Conservation (phyloP, 2,113 vertebrate genomes). For the Xyliphius kryptos region DNA sequence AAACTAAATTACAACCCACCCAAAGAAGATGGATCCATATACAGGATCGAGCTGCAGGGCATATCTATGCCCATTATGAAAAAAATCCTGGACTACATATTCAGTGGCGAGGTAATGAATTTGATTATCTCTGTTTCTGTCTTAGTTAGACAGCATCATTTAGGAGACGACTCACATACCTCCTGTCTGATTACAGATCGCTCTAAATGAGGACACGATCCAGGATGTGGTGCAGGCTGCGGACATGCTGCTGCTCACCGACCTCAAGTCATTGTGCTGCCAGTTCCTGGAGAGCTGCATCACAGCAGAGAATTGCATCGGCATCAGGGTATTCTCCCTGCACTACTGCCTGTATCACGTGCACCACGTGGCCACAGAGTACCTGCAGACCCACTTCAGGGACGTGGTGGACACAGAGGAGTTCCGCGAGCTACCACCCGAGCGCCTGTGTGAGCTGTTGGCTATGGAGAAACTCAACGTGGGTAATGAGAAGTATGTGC, state of each 20-base stretch:
- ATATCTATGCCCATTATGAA: conserved; percentile 90
- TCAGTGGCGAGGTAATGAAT: conserved; percentile 86
- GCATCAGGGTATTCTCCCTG: conserved; percentile 90
- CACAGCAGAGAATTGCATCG: conserved; percentile 93
- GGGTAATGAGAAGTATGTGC: conserved; percentile 88
- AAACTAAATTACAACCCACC: conserved; percentile 97
- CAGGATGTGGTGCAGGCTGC: conserved; percentile 96
- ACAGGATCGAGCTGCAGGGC: conserved; percentile 92
- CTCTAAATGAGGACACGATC: conserved; percentile 89
- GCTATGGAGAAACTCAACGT: conserved; percentile 94
- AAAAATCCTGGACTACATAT: conserved; percentile 96
- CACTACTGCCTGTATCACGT: conserved; percentile 95
- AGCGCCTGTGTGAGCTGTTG: conserved; percentile 84
- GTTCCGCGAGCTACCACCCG: conserved; percentile 82
- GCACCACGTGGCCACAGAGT: conserved; percentile 87
- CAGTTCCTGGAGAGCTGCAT: conserved; percentile 97
- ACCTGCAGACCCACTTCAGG: conserved; percentile 93
- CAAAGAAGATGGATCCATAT: conserved; percentile 89
- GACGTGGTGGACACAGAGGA: conserved; percentile 89
- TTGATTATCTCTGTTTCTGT: conserved; percentile 2
- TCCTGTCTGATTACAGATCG: conserved; percentile 85
- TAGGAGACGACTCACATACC: too few species aligned
- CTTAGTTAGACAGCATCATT: too few species aligned
- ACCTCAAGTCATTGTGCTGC: conserved; percentile 92
- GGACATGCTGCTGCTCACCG: conserved; percentile 90